These are phyloP conservation scores for Heliocidaris tuberculata DNA, from an alignment of 35 echinoderm and acorn worm genomes.

Conservation along the genomic window DNA sequence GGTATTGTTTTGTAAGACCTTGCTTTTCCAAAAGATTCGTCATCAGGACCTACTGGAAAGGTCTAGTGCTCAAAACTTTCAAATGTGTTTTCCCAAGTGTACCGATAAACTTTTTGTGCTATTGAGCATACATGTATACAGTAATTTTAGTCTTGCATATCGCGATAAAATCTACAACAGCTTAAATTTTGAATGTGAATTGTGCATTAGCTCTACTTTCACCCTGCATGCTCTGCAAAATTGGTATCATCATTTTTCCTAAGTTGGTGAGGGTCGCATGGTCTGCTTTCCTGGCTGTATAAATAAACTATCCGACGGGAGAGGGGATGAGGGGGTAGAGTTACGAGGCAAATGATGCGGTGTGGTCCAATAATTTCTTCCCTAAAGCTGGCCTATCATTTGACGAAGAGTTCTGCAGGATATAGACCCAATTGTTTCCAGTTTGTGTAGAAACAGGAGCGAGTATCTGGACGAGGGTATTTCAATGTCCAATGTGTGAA, in stretches of 20 bases:
- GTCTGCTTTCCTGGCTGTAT: slow-evolving; percentile 2
- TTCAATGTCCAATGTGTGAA: not conserved
- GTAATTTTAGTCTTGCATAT: too few species aligned
- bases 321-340: not conserved
- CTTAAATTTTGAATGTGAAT: not conserved
- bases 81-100: too few species aligned
- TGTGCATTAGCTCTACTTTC: not conserved
- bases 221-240: not conserved
- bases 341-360: not conserved
- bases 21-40: too few species aligned
- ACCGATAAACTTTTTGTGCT: too few species aligned
- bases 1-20: too few species aligned
- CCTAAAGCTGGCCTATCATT: not conserved
- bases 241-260: slow-evolving; percentile 10
- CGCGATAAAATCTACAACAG: too few species aligned
- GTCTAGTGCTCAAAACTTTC: too few species aligned
- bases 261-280: not conserved
- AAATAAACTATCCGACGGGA: not conserved
- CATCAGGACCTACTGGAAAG: too few species aligned
- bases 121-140: too few species aligned
- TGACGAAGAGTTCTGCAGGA: not conserved
- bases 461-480: not conserved
- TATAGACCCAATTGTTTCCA: not conserved
- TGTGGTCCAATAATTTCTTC: not conserved
- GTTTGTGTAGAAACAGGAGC: too few species aligned